Conservation (phyloP, 2,113 vertebrate genomes). For the Atrichornis clamosus region DNA sequence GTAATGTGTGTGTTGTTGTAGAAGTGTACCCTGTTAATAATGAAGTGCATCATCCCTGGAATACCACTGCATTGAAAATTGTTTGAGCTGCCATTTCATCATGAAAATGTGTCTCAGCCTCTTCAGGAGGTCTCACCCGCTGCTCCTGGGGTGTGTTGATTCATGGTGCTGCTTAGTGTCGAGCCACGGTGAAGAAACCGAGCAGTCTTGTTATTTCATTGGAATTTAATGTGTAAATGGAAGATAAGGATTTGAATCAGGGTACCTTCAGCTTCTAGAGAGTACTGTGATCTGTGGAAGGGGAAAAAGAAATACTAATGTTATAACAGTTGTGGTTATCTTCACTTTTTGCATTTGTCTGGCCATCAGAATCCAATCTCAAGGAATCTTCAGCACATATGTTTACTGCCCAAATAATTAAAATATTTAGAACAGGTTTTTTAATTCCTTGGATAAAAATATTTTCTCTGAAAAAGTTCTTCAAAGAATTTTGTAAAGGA, state of each 20-base stretch:
- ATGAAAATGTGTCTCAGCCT: rapidly evolving
- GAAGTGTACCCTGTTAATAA: neutral
- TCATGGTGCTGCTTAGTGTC: neutral
- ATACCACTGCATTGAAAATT: neutral
- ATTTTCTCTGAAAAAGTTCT: neutral
- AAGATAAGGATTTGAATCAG: neutral
- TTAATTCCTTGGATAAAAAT: neutral
- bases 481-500: neutral
- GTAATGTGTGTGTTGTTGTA: neutral
- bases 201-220: neutral
- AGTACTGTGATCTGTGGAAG: neutral
- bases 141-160: neutral
- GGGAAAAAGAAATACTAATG: neutral
- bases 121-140: neutral
- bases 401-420: neutral
- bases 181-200: neutral
- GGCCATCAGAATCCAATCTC: neutral
- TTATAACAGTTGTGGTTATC: neutral
- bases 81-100: neutral
- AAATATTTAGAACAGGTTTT: neutral
- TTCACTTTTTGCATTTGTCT: neutral
- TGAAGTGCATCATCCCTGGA: neutral
- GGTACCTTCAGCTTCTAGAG: neutral
- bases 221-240: neutral
- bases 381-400: neutral